A percentile compares a stretch with the other conserved stretches of the same genome.
phyloP scores from a whole-genome alignment of 1,140 invertebrate genomes.

The Caenorhabditis elegans region WBcel235 BX284605.5:14129001-14129500 shows the following conservation, averaged over 20 bases:
- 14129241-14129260: background rate
- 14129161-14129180: slow-evolving; percentile 10
- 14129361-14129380: too few species aligned
- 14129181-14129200: background rate
- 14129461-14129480: too few species aligned
- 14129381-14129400: too few species aligned
- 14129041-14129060: background rate
- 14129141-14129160: background rate
- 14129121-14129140: slow-evolving; percentile 7
- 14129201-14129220: background rate
- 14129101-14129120: background rate
- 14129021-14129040: background rate
- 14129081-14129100: background rate
- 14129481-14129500: too few species aligned
- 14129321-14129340: background rate
- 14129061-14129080: background rate
- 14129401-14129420: too few species aligned
- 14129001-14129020: background rate
- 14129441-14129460: too few species aligned
- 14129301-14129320: background rate
- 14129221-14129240: background rate
- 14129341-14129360: too few species aligned
- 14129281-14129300: slow-evolving; percentile 11
- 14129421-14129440: too few species aligned
- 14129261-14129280: background rate